phyloP scores from a whole-genome alignment of 2,888 invertebrate genomes.

The Heliconius charithonia region DNA sequence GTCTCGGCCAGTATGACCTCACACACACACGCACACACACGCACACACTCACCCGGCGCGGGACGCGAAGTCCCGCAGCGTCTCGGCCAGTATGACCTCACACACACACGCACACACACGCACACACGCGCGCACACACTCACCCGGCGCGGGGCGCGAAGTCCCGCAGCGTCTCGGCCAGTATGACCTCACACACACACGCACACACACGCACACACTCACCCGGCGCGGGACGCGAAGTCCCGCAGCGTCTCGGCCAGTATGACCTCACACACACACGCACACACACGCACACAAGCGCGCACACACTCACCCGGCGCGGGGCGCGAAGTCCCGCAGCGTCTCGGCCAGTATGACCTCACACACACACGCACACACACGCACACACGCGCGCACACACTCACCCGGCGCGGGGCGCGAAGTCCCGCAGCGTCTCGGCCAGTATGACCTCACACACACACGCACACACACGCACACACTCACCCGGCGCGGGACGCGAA shows the following conservation, averaged over 20 bases:
- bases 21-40: too few species aligned
- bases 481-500: conserved; percentile 63
- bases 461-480: not conserved
- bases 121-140: not conserved
- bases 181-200: too few species aligned
- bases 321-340: conserved; percentile 62
- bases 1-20: conserved; percentile 71
- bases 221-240: conserved; percentile 63
- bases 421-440: conserved; percentile 65
- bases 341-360: conserved; percentile 71
- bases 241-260: conserved; percentile 68
- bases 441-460: too few species aligned
- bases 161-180: conserved; percentile 67
- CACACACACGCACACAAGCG: too few species aligned
- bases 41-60: conserved; percentile 55
- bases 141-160: conserved; percentile 63
- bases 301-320: conserved; percentile 54
- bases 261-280: too few species aligned
- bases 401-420: conserved; percentile 63
- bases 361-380: too few species aligned
- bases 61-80: conserved; percentile 64
- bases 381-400: not conserved
- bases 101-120: too few species aligned
- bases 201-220: conserved; percentile 17
- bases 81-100: conserved; percentile 70